Base-by-base conservation (phyloP, 2,888 invertebrate genomes). In the Polia nebulosa region DNA sequence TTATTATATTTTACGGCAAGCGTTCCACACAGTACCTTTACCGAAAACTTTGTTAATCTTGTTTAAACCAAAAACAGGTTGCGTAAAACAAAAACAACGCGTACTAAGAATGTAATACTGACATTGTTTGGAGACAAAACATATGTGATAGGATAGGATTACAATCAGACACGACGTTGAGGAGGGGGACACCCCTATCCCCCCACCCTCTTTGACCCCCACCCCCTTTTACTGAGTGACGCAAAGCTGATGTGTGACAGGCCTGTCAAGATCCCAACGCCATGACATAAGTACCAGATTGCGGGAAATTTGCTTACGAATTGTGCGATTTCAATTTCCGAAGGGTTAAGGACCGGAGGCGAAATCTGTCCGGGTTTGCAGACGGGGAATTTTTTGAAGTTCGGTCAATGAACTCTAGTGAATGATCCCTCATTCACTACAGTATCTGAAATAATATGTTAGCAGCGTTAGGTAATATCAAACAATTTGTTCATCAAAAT, bases 201-300 rank as follows among this genome's bases (percentile, higher is more conserved):
- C 32, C 29, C 22, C 7, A 0, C 9, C 27, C 70, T 2, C 27
- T 56, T 20, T 20, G 9, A 29, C 34, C 27, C 45, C 41, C 34
- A 13, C n/a, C 57, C 56, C 57, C 45, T 51, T 62, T 63, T 27
- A 32, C 29, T 36, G 68, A 77, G 57, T 72, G 78, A 84, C 69
- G 34, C 68, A 78, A 83, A 81, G 78, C 81, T 74, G 74, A 79
- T 79, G 72, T 74, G 82, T 84, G 82, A 76, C 79, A 81, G 71
- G 49, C 67, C 59, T 72, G 76, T 75, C 72, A 75, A 74, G 82
- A 81, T 67, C 65, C 63, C 39, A 70, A 70, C 72, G 32, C 51
- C 64, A 49, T 65, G n/a, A 13, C 41, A 11, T n/a, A 58, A 68
- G 74, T 72, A 55, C 49, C 39, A 39, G 49, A 27, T 59, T 62